These are phyloP conservation scores for Drosophila truncata DNA, from an alignment of 1,140 invertebrate genomes.

Conservation along the genomic window DNA sequence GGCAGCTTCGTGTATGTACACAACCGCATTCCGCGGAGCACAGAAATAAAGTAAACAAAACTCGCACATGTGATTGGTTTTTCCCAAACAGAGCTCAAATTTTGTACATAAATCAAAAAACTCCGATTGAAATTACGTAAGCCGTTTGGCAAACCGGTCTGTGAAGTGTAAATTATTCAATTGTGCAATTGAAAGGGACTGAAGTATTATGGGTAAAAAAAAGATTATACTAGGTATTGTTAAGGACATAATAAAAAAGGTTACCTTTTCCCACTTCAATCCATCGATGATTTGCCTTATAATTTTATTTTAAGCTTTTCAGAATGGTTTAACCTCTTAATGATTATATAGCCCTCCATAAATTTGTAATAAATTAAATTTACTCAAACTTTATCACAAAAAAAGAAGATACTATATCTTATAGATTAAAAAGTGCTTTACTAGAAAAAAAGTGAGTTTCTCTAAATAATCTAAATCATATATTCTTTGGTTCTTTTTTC, in stretches of 20 bases:
- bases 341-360: too few species aligned
- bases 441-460: background rate
- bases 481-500: background rate
- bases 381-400: background rate
- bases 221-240: background rate
- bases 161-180: constrained; percentile 14
- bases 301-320: background rate
- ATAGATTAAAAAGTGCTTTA: background rate
- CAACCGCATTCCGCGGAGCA: constrained; percentile 1
- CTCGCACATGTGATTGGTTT: constrained; percentile 41
- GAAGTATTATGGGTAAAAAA: background rate
- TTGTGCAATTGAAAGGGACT: constrained; percentile 3
- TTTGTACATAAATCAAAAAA: constrained; percentile 46
- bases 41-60: constrained; percentile 1
- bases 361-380: too few species aligned
- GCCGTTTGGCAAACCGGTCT: constrained; percentile 4
- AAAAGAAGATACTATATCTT: background rate
- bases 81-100: constrained; percentile 4
- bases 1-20: background rate
- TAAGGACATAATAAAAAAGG: background rate
- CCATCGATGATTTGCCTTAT: background rate
- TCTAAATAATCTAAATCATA: background rate
- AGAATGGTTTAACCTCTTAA: background rate
- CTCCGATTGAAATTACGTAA: constrained; percentile 35
- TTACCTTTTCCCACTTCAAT: background rate